These are phyloP conservation scores for Anolis apletophallus DNA, from an alignment of 2,797 vertebrate species.

Conservation along the genomic window DNA sequence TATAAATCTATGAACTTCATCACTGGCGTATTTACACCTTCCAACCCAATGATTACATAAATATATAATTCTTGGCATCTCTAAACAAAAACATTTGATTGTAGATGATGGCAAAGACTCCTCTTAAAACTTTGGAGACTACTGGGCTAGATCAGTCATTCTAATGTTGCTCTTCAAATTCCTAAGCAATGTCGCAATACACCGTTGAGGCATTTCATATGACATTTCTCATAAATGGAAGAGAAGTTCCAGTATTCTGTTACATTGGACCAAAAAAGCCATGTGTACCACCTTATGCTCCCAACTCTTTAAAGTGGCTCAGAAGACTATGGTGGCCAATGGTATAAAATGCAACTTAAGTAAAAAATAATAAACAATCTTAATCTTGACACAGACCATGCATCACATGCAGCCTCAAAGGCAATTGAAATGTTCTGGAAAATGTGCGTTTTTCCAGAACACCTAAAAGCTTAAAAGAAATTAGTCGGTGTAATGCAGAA, in stretches of 20 bases:
- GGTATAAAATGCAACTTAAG: background rate
- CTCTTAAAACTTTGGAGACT: too few species aligned
- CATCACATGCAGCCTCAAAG: background rate
- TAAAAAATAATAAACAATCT: background rate
- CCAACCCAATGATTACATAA: too few species aligned
- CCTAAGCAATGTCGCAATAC: background rate
- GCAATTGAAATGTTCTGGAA: background rate
- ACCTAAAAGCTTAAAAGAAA: constrained; percentile 10
- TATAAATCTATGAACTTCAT: too few species aligned
- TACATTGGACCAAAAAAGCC: background rate
- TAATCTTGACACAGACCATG: background rate
- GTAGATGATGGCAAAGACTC: background rate
- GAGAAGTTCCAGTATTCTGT: background rate
- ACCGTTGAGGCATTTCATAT: background rate
- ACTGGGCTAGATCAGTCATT: too few species aligned
- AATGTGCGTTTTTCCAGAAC: constrained; percentile 23
- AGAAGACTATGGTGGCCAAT: background rate
- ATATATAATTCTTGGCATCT: background rate
- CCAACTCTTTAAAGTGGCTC: background rate
- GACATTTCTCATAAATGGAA: background rate
- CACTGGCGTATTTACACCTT: too few species aligned
- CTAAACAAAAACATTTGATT: background rate
- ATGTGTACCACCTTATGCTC: background rate
- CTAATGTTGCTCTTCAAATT: background rate
- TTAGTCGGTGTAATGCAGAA: constrained; percentile 17